phyloP scores from a whole-genome alignment of 2,797 vertebrate species.

The Leptatherina wallacei region DNA sequence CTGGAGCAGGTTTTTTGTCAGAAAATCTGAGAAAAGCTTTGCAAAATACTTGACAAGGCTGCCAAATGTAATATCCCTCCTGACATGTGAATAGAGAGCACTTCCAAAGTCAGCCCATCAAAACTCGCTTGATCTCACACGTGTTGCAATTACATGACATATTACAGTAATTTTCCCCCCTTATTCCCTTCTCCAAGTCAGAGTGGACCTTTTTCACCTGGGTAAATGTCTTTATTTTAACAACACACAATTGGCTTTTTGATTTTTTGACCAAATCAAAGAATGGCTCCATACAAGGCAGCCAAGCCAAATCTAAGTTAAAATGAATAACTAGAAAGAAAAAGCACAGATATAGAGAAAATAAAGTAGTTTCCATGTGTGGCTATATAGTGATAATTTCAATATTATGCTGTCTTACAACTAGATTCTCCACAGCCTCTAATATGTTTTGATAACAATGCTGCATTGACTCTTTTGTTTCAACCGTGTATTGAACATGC shows the following conservation, averaged over 20 bases:
- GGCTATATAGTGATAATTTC: not conserved
- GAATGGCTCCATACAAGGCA: not conserved
- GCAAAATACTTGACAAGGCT: constrained; percentile 67
- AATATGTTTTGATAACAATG: not conserved
- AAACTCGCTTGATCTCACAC: constrained; percentile 73
- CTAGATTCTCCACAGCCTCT: not conserved
- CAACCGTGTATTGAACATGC: not conserved
- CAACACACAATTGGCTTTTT: constrained; percentile 32
- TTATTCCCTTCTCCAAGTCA: constrained; percentile 4
- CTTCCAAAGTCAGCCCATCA: constrained; percentile 69
- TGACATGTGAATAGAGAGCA: constrained; percentile 68
- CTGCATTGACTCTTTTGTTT: not conserved
- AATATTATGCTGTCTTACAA: not conserved
- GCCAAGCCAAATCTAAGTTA: not conserved
- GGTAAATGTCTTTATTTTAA: constrained; percentile 36
- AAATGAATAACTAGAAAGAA: not conserved
- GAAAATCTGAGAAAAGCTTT: constrained; percentile 67
- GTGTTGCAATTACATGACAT: constrained; percentile 72
- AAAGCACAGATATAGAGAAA: not conserved
- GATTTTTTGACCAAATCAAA: not conserved
- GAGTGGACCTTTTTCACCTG: constrained; percentile 23
- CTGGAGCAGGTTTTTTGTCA: constrained; percentile 64
- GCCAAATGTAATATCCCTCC: constrained; percentile 72
- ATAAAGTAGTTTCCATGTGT: not conserved
- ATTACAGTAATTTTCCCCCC: constrained; percentile 48